Conservation (phyloP, 2,888 invertebrate genomes). For the Heliconius charithonia region DNA sequence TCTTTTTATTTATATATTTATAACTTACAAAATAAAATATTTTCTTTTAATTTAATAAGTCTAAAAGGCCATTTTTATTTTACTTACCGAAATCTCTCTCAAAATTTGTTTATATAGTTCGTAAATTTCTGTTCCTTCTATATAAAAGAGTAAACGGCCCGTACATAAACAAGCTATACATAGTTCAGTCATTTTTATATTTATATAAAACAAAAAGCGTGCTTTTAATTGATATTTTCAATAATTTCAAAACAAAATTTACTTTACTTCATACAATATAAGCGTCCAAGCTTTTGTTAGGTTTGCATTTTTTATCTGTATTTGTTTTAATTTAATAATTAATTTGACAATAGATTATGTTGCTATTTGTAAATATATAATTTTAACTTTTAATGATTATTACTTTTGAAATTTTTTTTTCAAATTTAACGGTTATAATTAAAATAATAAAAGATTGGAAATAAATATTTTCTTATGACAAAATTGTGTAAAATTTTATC, state of each 20-base stretch:
- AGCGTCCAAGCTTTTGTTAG: slow-evolving; percentile 12
- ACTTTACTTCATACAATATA: not conserved
- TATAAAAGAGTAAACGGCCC: slow-evolving; percentile 62
- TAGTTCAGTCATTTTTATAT: slow-evolving; percentile 65
- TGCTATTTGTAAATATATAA: not conserved
- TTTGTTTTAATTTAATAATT: not conserved
- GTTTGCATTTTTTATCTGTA: slow-evolving; percentile 11
- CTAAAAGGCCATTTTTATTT: not conserved
- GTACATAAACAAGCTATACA: slow-evolving; percentile 67
- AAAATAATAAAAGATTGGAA: not conserved
- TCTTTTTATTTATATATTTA: not conserved
- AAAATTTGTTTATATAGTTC: slow-evolving; percentile 67
- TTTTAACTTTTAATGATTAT: not conserved
- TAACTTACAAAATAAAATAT: not conserved
- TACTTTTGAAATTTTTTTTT: not conserved
- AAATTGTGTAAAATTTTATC: not conserved
- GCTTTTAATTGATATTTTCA: slow-evolving; percentile 18
- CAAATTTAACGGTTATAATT: not conserved
- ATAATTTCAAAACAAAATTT: not conserved
- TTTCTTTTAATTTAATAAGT: not conserved
- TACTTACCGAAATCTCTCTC: slow-evolving; percentile 69
- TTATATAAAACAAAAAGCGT: not conserved
- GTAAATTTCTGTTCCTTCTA: slow-evolving; percentile 62
- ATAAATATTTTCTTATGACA: not conserved
- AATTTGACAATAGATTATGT: not conserved